phyloP scores from a whole-genome alignment of 2,113 vertebrate species.

The Steatornis caripensis region DNA sequence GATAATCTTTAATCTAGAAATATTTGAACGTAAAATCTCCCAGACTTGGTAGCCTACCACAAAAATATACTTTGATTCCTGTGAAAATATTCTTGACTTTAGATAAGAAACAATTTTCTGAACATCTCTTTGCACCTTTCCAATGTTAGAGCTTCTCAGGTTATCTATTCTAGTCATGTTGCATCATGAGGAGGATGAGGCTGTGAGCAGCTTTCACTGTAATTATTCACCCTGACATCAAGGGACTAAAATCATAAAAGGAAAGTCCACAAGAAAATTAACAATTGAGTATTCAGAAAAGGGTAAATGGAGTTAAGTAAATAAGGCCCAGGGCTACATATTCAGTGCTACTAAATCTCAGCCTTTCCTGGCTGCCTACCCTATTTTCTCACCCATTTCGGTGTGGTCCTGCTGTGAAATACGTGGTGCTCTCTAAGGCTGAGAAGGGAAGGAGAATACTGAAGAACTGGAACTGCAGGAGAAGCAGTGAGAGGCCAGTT shows the following conservation, averaged over 20 bases:
- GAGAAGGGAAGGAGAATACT: neutral
- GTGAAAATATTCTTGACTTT: neutral
- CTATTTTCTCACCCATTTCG: neutral
- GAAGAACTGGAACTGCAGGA: neutral
- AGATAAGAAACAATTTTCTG: neutral
- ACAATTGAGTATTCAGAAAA: constrained; percentile 49
- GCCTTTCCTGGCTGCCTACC: neutral
- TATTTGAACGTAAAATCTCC: neutral
- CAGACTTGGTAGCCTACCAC: neutral
- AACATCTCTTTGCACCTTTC: neutral
- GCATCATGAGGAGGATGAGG: neutral
- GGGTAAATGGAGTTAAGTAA: constrained; percentile 44
- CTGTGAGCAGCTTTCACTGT: neutral
- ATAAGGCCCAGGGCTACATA: constrained; percentile 32
- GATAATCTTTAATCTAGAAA: neutral
- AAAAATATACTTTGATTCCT: neutral
- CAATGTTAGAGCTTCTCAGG: neutral
- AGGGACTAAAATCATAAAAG: constrained; percentile 23
- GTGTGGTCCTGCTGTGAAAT: constrained; percentile 4
- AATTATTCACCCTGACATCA: constrained; percentile 19
- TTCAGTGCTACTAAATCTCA: constrained; percentile 3
- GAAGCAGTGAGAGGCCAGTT: neutral
- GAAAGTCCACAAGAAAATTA: constrained; percentile 44
- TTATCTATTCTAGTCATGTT: neutral
- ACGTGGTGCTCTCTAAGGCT: neutral